Evolutionary conservation across 2,113 vertebrate genomes (phyloP).

Genomic region (Syngnathus typhle): DNA sequence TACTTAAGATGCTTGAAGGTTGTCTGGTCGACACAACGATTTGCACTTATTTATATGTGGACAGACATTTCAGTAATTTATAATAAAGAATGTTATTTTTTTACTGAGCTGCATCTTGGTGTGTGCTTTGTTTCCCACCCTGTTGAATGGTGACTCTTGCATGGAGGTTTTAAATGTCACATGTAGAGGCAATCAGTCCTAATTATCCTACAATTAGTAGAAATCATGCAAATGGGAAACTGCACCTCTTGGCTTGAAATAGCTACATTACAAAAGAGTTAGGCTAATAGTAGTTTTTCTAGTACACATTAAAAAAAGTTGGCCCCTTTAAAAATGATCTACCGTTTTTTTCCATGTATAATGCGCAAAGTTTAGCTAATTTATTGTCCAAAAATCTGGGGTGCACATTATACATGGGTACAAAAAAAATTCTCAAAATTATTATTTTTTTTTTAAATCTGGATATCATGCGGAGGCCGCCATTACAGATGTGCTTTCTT

Average conservation of each 20-base stretch:
- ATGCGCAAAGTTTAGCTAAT: no score
- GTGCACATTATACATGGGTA: no score
- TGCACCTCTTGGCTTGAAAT: background rate
- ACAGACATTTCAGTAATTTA: conserved; percentile 90
- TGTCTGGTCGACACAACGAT: conserved; percentile 69
- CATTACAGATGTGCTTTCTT: no score
- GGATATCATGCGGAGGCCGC: no score
- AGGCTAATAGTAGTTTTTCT: no score
- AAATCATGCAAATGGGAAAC: background rate
- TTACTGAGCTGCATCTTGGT: conserved; percentile 63
- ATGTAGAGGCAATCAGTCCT: background rate
- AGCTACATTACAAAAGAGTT: background rate
- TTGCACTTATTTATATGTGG: conserved; percentile 99
- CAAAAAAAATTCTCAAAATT: no score
- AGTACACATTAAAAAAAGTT: no score
- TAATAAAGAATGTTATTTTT: conserved; percentile 99
- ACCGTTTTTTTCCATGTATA: no score
- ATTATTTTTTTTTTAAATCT: no score
- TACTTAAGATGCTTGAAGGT: conserved; percentile 81
- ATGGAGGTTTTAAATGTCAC: background rate
- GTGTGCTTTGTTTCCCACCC: conserved; percentile 28
- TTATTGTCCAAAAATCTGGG: no score
- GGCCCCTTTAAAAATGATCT: no score
- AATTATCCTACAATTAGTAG: background rate
- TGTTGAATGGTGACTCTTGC: background rate